phyloP scores from a whole-genome alignment of 2,888 invertebrate species.

The Metacarcinus magister region DNA sequence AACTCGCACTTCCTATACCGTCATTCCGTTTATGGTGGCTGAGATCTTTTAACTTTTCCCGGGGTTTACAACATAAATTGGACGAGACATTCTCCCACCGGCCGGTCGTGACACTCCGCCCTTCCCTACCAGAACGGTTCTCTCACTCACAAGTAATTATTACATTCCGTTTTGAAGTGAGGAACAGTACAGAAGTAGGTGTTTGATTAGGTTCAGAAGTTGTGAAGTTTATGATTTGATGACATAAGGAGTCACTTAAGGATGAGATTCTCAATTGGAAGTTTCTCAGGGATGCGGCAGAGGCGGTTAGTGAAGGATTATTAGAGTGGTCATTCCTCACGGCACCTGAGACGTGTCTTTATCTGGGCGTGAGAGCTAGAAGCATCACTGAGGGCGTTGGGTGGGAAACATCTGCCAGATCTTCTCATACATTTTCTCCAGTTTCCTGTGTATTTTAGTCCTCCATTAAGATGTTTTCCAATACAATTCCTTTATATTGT shows the following conservation, averaged over 20 bases:
- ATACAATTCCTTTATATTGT: not conserved
- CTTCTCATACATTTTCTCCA: not conserved
- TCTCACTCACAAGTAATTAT: not conserved
- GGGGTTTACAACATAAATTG: not conserved
- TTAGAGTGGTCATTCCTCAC: constrained; percentile 32
- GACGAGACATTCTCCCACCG: not conserved
- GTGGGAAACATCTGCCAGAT: constrained; percentile 1
- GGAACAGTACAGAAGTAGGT: not conserved
- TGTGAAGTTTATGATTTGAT: not conserved
- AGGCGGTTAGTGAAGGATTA: not conserved
- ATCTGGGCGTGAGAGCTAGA: not conserved
- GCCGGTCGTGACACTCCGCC: not conserved
- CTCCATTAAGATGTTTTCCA: not conserved
- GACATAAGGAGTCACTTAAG: not conserved
- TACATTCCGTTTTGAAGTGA: not conserved
- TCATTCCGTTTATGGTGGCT: not conserved
- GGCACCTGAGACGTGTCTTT: not conserved
- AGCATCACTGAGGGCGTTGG: not conserved
- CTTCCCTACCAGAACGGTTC: not conserved
- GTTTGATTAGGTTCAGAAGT: not conserved
- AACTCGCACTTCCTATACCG: not conserved
- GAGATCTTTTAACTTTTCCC: not conserved
- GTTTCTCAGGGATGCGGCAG: not conserved
- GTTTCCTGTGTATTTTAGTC: not conserved
- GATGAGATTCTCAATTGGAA: not conserved